Evolutionary conservation across 2,797 vertebrate species (phyloP), one percentile per base, ranked within the genome.

Genomic region (Iguana delicatissima): DNA sequence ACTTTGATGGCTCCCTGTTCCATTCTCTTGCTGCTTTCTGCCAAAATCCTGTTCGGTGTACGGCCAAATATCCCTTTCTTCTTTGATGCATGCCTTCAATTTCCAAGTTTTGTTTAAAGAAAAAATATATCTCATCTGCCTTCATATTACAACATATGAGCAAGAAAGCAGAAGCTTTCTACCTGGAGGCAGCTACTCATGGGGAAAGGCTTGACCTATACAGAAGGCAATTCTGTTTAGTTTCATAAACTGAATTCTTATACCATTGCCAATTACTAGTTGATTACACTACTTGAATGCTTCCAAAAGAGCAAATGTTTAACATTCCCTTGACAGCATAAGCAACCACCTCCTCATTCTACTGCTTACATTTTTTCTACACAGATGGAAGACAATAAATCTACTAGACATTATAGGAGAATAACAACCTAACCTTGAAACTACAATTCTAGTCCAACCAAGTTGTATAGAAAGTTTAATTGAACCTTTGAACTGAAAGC

Each of bases 241-340:
- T 89, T 79, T 50, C 80, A 73, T 81, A 83, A 88, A 5, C 89
- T 0, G 16, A 80, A 62, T 55, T 88, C 87, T 92, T 55, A 20
- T 2, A 29, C 84, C 73, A 57, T 88, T 84, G 88, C 67, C 80
- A 81, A 26, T 10, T 57, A 64, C 88, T 35, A 1, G 59, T 67
- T 84, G 76, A 91, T 86, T 32, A 35, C 3, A 6, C 73, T 89
- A 74, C 91, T 87, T 32, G 79, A n/a, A 86, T 82, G 84, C 80
- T 92, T 85, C 88, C 79, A 79, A 87, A 92, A 89, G 84, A 89
- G 79, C 32, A 50, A 89, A 64, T 88, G 87, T 77, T 92, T 80
- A 20, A 52, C 50, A 76, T 52, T 89, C 90, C 86, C 87, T 50
- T 26, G 79, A 38, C 83, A 86, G 87, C 0, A 7, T 0, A 46